phyloP scores from a whole-genome alignment of 64 coral and sea anemone genomes.

The Platygyra sinensis region DNA sequence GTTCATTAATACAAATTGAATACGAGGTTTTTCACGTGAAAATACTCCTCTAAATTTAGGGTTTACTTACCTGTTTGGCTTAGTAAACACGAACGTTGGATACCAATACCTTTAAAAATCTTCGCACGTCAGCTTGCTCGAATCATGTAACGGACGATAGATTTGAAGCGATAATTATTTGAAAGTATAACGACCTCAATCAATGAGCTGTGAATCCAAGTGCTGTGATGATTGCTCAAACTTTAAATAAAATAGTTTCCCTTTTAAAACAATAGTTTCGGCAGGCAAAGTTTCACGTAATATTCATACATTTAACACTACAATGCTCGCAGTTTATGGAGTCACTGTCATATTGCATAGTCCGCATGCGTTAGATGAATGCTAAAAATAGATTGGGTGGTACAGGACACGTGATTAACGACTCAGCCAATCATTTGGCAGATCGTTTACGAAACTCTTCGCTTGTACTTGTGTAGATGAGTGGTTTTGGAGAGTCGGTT shows the following conservation, averaged over 20 bases:
- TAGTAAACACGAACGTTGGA: background rate
- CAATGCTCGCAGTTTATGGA: background rate
- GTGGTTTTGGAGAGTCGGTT: background rate
- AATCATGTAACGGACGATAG: background rate
- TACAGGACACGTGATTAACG: slow-evolving; percentile 8
- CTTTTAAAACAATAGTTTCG: background rate
- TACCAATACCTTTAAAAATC: background rate
- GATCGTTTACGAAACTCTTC: background rate
- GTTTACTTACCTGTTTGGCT: slow-evolving; percentile 3
- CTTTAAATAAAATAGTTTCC: background rate
- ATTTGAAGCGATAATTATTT: background rate
- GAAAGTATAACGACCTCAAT: background rate
- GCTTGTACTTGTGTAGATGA: background rate
- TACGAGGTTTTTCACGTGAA: background rate
- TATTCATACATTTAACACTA: background rate
- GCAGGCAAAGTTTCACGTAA: background rate
- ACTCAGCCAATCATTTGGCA: slow-evolving; percentile 25
- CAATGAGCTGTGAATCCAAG: background rate
- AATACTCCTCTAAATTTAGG: background rate
- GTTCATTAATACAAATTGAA: background rate
- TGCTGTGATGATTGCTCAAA: background rate
- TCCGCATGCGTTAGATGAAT: slow-evolving; percentile 23
- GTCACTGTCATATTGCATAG: background rate
- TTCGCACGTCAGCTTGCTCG: background rate
- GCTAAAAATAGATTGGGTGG: slow-evolving; percentile 58